These are phyloP conservation scores for Heliconius hermathena DNA, from an alignment of 1,140 invertebrate genomes.

Conservation along the genomic window DNA sequence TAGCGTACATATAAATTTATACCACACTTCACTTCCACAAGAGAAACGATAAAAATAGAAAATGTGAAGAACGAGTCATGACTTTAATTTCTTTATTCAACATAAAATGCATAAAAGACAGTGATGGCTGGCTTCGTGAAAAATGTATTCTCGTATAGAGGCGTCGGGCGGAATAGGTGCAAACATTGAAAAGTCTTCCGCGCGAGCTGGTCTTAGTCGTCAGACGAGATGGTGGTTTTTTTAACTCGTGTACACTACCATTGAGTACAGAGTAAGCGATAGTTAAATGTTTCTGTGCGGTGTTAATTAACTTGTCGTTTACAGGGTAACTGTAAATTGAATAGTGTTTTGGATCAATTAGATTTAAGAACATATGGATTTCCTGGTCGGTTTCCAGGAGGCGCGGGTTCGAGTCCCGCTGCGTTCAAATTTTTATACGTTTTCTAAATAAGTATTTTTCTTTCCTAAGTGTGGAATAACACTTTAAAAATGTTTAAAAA, in stretches of 20 bases:
- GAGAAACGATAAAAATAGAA: constrained; percentile 23
- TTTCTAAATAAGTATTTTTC: too few relatives aligned
- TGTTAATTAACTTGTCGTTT: constrained; percentile 1
- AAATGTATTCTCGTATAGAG: constrained; percentile 66
- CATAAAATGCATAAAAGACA: constrained; percentile 55
- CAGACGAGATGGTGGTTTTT: constrained; percentile 51
- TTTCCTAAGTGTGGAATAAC: too few relatives aligned
- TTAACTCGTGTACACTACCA: constrained; percentile 43
- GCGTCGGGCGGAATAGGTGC: constrained; percentile 51
- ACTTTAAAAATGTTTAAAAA: too few relatives aligned
- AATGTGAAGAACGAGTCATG: constrained; percentile 30
- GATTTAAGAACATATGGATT: neutral
- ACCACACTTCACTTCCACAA: constrained; percentile 16
- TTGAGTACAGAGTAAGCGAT: constrained; percentile 20
- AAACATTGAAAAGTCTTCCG: constrained; percentile 60
- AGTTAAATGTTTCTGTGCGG: constrained; percentile 8
- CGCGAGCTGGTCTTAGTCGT: constrained; percentile 51
- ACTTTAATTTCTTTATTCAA: constrained; percentile 44
- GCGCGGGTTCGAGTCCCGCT: too few relatives aligned
- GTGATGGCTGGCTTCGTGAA: constrained; percentile 60
- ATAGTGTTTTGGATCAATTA: neutral
- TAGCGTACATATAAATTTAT: constrained; percentile 15
- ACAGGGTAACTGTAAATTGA: neutral
- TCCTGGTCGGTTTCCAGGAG: too few relatives aligned
- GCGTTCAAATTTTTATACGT: too few relatives aligned